Percentiles rank a stretch among this genome's conserved stretches.
Evolutionary conservation across 2,797 vertebrate species (phyloP).

Genomic region (Sebastes steindachneri): DNA sequence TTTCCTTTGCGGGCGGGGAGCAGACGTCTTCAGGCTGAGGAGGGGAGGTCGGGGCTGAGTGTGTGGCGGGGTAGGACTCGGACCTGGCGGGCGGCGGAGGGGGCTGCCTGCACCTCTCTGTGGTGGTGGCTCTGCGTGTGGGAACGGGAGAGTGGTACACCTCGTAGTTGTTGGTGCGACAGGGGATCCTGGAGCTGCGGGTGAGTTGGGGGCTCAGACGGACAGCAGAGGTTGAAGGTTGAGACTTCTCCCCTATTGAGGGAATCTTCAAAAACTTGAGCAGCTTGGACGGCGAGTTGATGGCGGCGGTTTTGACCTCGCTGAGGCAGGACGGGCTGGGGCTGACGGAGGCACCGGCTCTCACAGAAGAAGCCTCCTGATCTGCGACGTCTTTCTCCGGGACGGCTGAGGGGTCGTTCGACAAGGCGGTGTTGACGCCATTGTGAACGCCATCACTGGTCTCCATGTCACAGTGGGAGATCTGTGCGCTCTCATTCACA

Average conservation of each 20-base stretch:
- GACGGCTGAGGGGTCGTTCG: conserved; percentile 45
- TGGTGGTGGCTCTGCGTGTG: conserved; percentile 83
- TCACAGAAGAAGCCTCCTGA: conserved; percentile 71
- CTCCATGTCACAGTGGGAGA: conserved; percentile 67
- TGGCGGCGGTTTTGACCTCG: conserved; percentile 81
- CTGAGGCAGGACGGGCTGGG: conserved; percentile 84
- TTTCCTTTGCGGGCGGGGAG: conserved; percentile 71
- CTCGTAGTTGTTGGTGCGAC: conserved; percentile 92
- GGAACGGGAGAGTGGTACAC: conserved; percentile 90
- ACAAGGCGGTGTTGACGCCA: conserved; percentile 25
- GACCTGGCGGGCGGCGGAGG: conserved; percentile 80
- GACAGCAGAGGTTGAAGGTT: conserved; percentile 78
- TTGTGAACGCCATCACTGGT: conserved; percentile 58
- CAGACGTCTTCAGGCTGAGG: conserved; percentile 78
- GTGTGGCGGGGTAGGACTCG: conserved; percentile 81
- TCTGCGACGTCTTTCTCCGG: conserved; percentile 66
- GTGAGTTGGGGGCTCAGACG: conserved; percentile 93
- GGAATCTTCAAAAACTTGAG: conserved; percentile 93
- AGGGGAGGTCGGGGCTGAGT: conserved; percentile 83
- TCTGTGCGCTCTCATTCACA: conserved; percentile 52
- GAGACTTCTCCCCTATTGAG: conserved; percentile 84
- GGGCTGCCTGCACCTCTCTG: conserved; percentile 82
- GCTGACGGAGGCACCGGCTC: conserved; percentile 81
- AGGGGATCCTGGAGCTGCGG: conserved; percentile 92
- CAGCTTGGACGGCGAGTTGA: conserved; percentile 90